These are phyloP conservation scores for Karalla daura DNA, from an alignment of 2,797 vertebrate species.

Conservation along the genomic window DNA sequence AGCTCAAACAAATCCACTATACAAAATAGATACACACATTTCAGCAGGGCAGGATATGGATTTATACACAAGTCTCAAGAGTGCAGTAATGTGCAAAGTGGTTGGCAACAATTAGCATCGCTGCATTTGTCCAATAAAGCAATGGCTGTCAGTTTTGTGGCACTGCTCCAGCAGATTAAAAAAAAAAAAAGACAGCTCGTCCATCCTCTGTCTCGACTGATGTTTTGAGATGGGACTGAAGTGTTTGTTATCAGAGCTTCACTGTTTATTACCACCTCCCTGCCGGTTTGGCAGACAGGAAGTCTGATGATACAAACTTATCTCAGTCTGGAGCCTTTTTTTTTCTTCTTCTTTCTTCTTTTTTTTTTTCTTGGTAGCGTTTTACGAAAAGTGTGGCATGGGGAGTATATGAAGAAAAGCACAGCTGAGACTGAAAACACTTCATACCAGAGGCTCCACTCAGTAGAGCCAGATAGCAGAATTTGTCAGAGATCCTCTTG, in stretches of 20 bases:
- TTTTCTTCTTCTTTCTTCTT: background rate
- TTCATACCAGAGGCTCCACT: too few relatives aligned
- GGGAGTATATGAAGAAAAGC: too few relatives aligned
- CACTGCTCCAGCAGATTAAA: background rate
- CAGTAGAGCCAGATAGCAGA: too few relatives aligned
- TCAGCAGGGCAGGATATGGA: background rate
- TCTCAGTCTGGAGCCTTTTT: background rate
- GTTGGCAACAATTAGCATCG: constrained; percentile 32
- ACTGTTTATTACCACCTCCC: background rate
- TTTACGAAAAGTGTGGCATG: too few relatives aligned
- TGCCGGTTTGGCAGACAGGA: background rate
- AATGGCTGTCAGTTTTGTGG: constrained; percentile 13
- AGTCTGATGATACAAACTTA: background rate
- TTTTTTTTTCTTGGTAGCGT: background rate
- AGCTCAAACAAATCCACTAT: background rate
- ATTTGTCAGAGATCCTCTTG: too few relatives aligned
- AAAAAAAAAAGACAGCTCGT: constrained; percentile 4
- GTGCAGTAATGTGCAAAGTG: background rate
- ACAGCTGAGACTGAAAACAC: too few relatives aligned
- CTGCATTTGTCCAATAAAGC: constrained; percentile 4
- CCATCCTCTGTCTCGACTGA: background rate
- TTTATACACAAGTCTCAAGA: background rate
- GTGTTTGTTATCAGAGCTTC: constrained; percentile 11
- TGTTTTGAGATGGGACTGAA: constrained; percentile 2
- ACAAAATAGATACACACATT: constrained; percentile 22